Percentiles rank a stretch among this genome's conserved stretches.
phyloP scores from a whole-genome alignment of 64 coral and sea anemone genomes.

The Cladopsammia gracilis region DNA sequence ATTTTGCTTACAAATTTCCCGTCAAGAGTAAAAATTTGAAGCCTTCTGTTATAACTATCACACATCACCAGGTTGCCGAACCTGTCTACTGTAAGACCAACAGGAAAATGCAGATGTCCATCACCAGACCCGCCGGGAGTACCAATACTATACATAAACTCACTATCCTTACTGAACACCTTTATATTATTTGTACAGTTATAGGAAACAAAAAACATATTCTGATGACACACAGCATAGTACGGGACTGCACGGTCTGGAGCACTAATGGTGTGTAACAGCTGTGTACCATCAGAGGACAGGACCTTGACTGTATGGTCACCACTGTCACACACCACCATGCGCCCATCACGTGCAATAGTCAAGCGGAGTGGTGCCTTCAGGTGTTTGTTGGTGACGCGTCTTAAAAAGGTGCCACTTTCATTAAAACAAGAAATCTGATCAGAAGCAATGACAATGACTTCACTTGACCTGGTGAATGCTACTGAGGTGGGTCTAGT shows the following conservation, averaged over 20 bases:
- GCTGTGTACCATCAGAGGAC: background rate
- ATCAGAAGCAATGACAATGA: slow-evolving; percentile 34
- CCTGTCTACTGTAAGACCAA: background rate
- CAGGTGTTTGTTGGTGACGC: background rate
- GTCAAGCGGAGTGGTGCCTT: background rate
- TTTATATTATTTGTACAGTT: background rate
- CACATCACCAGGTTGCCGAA: background rate
- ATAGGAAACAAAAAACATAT: slow-evolving; percentile 2
- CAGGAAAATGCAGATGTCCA: slow-evolving; percentile 12
- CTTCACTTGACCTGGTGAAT: slow-evolving; percentile 5
- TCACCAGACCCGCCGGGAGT: background rate
- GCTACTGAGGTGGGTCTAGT: background rate
- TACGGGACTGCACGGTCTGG: background rate
- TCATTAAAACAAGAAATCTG: slow-evolving; percentile 19
- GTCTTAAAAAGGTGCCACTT: slow-evolving; percentile 3
- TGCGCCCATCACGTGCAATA: background rate
- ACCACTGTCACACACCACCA: background rate
- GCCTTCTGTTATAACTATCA: slow-evolving; percentile 5
- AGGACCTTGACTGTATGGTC: background rate
- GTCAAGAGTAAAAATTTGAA: slow-evolving; percentile 21
- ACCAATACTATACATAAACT: background rate
- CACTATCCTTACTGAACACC: background rate
- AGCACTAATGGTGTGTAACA: background rate
- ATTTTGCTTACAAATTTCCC: slow-evolving; percentile 34
- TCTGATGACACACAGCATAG: background rate